Percentiles rank a stretch among this genome's conserved stretches.
Evolutionary conservation across 2,113 vertebrate genomes (phyloP).

Genomic region (Microcebus jonahi): DNA sequence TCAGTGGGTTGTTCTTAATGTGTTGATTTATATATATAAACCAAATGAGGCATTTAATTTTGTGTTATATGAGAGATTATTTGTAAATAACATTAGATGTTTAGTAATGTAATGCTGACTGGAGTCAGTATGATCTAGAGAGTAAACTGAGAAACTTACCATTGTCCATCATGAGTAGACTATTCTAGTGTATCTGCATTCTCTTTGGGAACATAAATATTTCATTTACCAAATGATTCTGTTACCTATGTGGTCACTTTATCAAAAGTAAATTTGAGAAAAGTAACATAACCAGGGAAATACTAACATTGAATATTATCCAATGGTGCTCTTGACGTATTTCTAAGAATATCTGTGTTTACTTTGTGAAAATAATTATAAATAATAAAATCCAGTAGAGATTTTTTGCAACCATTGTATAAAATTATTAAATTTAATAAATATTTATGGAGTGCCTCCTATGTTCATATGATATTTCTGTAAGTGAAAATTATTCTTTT

Average conservation of each 20-base stretch:
- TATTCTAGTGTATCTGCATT: not conserved
- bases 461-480: not conserved
- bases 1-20: not conserved
- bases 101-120: not conserved
- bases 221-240: not conserved
- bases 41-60: not conserved
- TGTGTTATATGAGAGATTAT: not conserved
- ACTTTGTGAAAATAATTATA: constrained; percentile 20
- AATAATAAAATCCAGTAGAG: not conserved
- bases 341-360: constrained; percentile 30
- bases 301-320: not conserved
- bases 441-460: not conserved
- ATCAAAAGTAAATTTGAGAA: not conserved
- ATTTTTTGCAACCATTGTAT: not conserved
- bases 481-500: not conserved
- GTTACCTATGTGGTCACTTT: not conserved
- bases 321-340: not conserved
- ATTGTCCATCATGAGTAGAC: not conserved
- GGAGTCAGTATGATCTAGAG: not conserved
- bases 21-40: not conserved
- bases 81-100: not conserved
- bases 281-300: not conserved
- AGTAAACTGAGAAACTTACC: not conserved
- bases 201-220: not conserved
- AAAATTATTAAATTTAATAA: not conserved